Base-by-base conservation (phyloP, 2,888 invertebrate genomes). In the Sphinx pinastri region DNA sequence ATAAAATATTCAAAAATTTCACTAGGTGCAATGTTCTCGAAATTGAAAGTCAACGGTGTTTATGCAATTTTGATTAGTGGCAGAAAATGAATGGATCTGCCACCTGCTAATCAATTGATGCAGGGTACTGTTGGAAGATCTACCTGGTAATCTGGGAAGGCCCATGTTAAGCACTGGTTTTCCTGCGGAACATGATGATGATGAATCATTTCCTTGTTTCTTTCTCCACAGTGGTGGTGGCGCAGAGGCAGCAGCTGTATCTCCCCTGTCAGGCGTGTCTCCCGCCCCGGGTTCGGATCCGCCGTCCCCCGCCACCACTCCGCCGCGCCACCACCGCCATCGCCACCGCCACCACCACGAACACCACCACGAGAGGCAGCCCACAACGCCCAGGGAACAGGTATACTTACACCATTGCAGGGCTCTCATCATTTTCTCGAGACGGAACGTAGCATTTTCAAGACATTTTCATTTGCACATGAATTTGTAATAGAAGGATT, bases 281-380 rank as follows among this genome's bases (percentile, higher is more conserved):
- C 2, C 19, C 11, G 67, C 71, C 70, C 55, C 71, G 71, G 71
- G 7, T 8, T 38, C 38, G 7, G 38, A 38, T 74, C 58, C 74
- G 52, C 68, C 74, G 51, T 72, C 74, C 67, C 75, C 76, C 57
- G 75, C 71, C 73, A 72, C 72, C 67, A 74, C 72, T 71, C 73
- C 72, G 71, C 79, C 66, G 59, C 77, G 73, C 72, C 77, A 71
- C 69, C 76, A 70, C 73, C 71, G 73, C 13, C 78, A 71, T 75
- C 70, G 54, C 5, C 72, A 68, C 66, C 72, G 55, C 49, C 72
- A 59, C 49, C 77, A 75, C 58, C 80, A 73, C 69, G 73, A 71
- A 13, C 72, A 67, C 59, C 73, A 71, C 19, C 71, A 25, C 25
- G 25, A 25, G 25, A 25, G 25, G 25, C 25, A 63, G 45, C n/a